phyloP scores from a whole-genome alignment of 2,113 vertebrate genomes.

The Oryzias celebensis region DNA sequence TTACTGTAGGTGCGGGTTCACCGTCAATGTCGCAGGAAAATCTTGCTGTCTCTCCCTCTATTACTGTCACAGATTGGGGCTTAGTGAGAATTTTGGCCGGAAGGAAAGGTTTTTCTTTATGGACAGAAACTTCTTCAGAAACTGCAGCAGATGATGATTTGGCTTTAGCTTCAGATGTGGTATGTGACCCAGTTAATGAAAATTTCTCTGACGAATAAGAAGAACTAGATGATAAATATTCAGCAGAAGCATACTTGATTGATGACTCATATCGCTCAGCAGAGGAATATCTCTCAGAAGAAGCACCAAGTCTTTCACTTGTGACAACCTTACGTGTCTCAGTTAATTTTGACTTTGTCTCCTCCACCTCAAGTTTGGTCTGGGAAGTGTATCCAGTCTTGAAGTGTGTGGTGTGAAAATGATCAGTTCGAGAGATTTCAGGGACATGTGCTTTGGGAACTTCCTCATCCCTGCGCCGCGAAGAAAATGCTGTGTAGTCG shows the following conservation, averaged over 20 bases:
- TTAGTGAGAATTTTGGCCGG: constrained; percentile 92
- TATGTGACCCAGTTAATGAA: constrained; percentile 45
- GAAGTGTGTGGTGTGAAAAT: constrained; percentile 87
- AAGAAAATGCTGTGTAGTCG: constrained; percentile 88
- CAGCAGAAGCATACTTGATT: constrained; percentile 70
- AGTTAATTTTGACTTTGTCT: constrained; percentile 84
- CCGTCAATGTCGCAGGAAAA: constrained; percentile 95
- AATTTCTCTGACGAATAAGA: constrained; percentile 66
- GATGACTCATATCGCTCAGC: constrained; percentile 77
- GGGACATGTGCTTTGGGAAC: constrained; percentile 83
- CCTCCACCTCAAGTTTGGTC: constrained; percentile 83
- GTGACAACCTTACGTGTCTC: constrained; percentile 83
- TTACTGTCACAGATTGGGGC: constrained; percentile 87
- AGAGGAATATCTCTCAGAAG: constrained; percentile 70
- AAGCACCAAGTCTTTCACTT: constrained; percentile 78
- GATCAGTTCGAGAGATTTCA: constrained; percentile 86
- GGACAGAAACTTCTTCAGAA: constrained; percentile 78
- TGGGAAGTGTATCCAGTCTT: constrained; percentile 87
- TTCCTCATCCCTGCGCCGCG: constrained; percentile 89
- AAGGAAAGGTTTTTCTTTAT: constrained; percentile 84
- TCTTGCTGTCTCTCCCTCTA: constrained; percentile 86
- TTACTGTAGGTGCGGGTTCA: constrained; percentile 88
- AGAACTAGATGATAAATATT: constrained; percentile 75
- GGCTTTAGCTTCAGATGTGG: constrained; percentile 74
- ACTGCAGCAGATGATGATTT: constrained; percentile 68